phyloP scores from a whole-genome alignment of 2,113 vertebrate genomes.

The Psilopogon haemacephalus region DNA sequence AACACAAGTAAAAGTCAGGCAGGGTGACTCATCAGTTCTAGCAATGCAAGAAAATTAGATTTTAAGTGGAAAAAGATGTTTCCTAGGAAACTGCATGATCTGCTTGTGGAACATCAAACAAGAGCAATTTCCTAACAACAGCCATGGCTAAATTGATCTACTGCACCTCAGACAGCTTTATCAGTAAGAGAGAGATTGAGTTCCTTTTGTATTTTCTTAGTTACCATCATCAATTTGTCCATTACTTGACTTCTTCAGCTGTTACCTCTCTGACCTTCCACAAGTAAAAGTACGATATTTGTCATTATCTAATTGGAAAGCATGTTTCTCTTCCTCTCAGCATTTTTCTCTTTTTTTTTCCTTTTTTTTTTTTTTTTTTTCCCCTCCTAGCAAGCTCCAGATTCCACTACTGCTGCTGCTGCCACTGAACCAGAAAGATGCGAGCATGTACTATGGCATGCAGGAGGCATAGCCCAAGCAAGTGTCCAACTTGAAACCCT shows the following conservation, averaged over 20 bases:
- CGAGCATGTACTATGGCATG: background rate
- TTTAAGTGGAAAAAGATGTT: constrained; percentile 80
- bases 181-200: constrained; percentile 66
- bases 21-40: constrained; percentile 77
- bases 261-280: constrained; percentile 58
- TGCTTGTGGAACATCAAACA: constrained; percentile 78
- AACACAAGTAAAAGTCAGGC: constrained; percentile 69
- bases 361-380: background rate
- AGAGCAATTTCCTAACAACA: constrained; percentile 78
- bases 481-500: background rate
- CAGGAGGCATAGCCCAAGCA: background rate
- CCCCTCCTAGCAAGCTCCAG: background rate
- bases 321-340: constrained; percentile 2
- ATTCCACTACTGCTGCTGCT: background rate
- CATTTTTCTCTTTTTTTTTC: background rate
- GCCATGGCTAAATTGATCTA: constrained; percentile 75
- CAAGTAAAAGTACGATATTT: constrained; percentile 31
- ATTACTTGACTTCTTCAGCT: constrained; percentile 47
- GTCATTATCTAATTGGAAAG: constrained; percentile 57
- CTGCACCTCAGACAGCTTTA: constrained; percentile 71
- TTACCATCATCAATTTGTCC: constrained; percentile 69
- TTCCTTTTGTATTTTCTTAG: constrained; percentile 71
- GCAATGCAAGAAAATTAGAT: constrained; percentile 75
- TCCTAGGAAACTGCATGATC: constrained; percentile 84
- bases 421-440: background rate